Conservation (phyloP, 2,113 vertebrate species). For the Ahaetulla prasina region DNA sequence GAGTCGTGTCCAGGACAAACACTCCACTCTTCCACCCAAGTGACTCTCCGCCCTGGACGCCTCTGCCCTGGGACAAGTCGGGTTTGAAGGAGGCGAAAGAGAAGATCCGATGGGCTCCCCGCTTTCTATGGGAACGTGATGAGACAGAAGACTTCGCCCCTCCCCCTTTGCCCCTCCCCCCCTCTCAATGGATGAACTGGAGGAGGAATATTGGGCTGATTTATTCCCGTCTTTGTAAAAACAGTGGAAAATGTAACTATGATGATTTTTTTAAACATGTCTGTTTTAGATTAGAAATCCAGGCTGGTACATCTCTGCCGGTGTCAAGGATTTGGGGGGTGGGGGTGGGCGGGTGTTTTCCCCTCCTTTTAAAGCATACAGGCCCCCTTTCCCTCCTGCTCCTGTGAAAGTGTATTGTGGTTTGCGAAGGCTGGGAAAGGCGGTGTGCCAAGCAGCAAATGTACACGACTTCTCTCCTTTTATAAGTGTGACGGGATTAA, state of each 20-base stretch:
- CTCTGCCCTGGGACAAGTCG: not conserved
- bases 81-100: not conserved
- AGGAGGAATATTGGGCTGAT: not conserved
- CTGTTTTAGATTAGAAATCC: conserved; percentile 44
- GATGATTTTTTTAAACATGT: conserved; percentile 29
- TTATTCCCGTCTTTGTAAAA: conserved; percentile 43
- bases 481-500: conserved; percentile 67
- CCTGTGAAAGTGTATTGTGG: conserved; percentile 66
- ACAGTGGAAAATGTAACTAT: not conserved
- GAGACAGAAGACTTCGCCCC: not conserved
- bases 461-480: conserved; percentile 59
- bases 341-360: conserved; percentile 11
- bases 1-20: not conserved
- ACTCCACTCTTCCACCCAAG: not conserved
- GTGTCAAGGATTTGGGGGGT: conserved; percentile 46
- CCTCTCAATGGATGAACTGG: not conserved
- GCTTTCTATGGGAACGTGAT: not conserved
- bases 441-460: not conserved
- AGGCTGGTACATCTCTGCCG: conserved; percentile 27
- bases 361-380: conserved; percentile 50
- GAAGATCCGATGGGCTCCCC: not conserved
- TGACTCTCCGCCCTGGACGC: not conserved
- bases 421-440: conserved; percentile 28
- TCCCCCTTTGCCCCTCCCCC: not conserved
- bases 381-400: not conserved